These are phyloP conservation scores for Heliconius erato DNA, from an alignment of 2,888 invertebrate species.

Conservation along the genomic window DNA sequence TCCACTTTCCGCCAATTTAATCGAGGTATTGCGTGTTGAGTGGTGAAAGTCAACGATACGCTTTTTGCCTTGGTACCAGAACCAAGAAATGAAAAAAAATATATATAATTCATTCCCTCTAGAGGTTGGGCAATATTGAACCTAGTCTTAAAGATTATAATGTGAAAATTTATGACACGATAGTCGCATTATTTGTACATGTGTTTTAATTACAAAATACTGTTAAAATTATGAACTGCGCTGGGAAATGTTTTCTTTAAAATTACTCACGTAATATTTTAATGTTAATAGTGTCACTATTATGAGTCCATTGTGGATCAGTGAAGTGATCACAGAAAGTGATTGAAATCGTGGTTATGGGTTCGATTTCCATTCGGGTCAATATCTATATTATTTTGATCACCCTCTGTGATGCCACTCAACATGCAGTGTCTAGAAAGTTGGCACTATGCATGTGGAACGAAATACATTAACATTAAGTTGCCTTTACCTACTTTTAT, in stretches of 20 bases:
- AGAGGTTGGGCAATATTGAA: too few species aligned
- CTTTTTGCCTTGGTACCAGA: background rate
- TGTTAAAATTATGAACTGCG: background rate
- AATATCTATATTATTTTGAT: too few species aligned
- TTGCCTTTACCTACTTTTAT: too few species aligned
- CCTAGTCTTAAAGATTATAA: background rate
- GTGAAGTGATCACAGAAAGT: background rate
- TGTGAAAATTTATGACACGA: background rate
- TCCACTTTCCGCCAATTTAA: background rate
- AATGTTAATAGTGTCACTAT: background rate
- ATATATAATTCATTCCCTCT: too few species aligned
- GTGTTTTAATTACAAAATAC: slow-evolving; percentile 12
- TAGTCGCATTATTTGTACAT: background rate
- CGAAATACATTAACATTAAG: too few species aligned
- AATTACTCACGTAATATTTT: slow-evolving; percentile 7
- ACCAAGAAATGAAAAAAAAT: too few species aligned
- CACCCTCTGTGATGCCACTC: too few species aligned
- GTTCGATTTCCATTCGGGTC: background rate
- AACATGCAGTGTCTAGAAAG: too few species aligned
- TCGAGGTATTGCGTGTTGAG: background rate
- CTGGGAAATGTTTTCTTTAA: slow-evolving; percentile 13
- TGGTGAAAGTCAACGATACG: background rate
- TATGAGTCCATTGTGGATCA: background rate
- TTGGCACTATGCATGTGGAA: too few species aligned
- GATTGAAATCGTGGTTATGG: background rate